A percentile compares a stretch with the other conserved stretches of the same genome.
Evolutionary conservation across 2,113 vertebrate genomes (phyloP).

Genomic region (Piprites chloris): DNA sequence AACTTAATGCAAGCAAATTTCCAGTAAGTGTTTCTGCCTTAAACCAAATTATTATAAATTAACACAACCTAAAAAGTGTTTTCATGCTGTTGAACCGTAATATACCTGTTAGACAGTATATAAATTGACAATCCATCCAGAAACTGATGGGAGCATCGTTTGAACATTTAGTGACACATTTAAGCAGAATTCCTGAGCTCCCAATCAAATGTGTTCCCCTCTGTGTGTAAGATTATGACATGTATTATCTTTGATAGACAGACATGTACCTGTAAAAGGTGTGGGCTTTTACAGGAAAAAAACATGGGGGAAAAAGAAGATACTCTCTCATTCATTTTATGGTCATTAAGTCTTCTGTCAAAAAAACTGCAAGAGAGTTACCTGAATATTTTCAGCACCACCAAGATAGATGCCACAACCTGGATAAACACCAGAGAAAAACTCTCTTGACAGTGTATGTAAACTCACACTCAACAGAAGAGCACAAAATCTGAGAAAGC

Average conservation of each 20-base stretch:
- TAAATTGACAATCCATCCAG: slow-evolving; percentile 1
- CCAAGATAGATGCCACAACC: neutral
- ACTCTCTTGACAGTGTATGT: neutral
- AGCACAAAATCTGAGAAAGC: neutral
- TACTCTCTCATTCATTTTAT: neutral
- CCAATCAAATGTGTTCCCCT: slow-evolving; percentile 35
- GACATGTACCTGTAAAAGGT: neutral
- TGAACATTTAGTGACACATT: slow-evolving; percentile 12
- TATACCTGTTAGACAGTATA: neutral
- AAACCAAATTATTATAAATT: slow-evolving; percentile 14
- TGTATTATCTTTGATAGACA: neutral
- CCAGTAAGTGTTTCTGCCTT: slow-evolving; percentile 6
- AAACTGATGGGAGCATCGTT: neutral
- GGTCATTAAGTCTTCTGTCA: neutral
- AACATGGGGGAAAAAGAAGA: neutral
- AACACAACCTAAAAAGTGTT: neutral
- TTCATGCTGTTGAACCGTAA: neutral
- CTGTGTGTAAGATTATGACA: neutral
- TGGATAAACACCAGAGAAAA: neutral
- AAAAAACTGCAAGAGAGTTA: neutral
- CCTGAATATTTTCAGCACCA: neutral
- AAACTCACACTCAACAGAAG: neutral
- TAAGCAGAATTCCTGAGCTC: slow-evolving; percentile 1
- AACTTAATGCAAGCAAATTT: slow-evolving; percentile 31
- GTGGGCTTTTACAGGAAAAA: neutral